These are phyloP conservation scores for Eilema depressum DNA, from an alignment of 2,888 invertebrate species.

Conservation along the genomic window DNA sequence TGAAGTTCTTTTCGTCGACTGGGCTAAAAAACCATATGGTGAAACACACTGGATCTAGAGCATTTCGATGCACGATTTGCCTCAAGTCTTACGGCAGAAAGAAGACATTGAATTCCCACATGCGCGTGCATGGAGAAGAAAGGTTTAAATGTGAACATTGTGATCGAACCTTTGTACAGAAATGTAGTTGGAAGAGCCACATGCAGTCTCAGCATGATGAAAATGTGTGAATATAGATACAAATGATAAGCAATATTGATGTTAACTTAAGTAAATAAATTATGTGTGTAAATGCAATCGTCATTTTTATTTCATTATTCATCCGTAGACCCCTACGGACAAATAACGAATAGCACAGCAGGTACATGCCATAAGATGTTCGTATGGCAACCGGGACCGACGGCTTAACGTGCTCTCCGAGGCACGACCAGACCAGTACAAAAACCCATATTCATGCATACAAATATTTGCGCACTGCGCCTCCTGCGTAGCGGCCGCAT, in stretches of 20 bases:
- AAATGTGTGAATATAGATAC: conserved; percentile 5
- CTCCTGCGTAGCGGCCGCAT: no score
- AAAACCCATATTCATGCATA: no score
- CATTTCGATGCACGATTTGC: conserved; percentile 68
- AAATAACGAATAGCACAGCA: no score
- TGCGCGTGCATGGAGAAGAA: conserved; percentile 57
- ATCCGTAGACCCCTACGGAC: no score
- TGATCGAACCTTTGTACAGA: conserved; percentile 50
- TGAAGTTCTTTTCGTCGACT: conserved; percentile 52
- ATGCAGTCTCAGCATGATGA: conserved; percentile 56
- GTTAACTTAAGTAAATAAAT: neutral
- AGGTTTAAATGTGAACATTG: conserved; percentile 48
- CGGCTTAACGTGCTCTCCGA: no score
- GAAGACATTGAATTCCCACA: conserved; percentile 69
- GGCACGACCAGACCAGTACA: no score
- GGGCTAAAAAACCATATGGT: conserved; percentile 71
- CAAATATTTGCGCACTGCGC: no score
- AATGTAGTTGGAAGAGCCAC: conserved; percentile 56
- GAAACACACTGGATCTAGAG: conserved; percentile 74
- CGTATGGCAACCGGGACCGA: no score
- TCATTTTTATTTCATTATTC: neutral
- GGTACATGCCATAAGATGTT: no score
- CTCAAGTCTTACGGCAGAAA: conserved; percentile 63
- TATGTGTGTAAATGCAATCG: neutral
- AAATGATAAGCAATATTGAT: neutral